Percentiles rank a stretch among this genome's conserved stretches.
These are phyloP conservation scores for Erythrocercus mccallii DNA, from an alignment of 2,113 vertebrate genomes.

Conservation along the genomic window DNA sequence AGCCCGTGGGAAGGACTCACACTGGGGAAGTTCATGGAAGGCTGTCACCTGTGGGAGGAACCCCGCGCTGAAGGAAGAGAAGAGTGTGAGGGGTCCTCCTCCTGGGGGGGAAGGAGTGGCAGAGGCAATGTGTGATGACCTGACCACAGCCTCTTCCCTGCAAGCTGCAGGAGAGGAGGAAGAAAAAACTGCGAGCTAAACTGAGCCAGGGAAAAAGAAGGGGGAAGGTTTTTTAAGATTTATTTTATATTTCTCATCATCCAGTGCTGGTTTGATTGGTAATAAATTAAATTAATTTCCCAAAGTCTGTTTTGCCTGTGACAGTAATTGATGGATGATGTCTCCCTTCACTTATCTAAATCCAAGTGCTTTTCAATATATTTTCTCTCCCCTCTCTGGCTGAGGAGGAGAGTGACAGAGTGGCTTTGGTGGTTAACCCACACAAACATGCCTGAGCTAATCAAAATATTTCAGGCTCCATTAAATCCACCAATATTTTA, in stretches of 20 bases:
- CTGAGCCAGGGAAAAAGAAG: neutral
- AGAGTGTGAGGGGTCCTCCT: neutral
- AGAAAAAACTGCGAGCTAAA: neutral
- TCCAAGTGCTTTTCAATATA: neutral
- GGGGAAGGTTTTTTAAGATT: neutral
- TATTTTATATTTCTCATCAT: neutral
- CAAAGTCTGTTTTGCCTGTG: neutral
- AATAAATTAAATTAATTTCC: neutral
- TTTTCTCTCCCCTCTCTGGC: neutral
- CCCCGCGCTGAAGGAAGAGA: accelerated
- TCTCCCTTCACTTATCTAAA: neutral
- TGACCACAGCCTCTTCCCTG: neutral
- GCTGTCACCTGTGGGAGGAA: neutral
- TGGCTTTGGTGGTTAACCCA: neutral
- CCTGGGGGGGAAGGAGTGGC: neutral
- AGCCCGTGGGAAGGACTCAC: neutral
- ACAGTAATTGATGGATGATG: neutral
- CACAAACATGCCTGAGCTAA: neutral
- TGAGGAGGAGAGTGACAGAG: neutral
- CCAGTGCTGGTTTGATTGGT: neutral
- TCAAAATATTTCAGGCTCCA: neutral
- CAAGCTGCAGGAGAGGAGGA: neutral
- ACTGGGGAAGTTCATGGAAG: neutral
- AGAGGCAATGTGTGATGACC: neutral
- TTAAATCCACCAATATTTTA: neutral